Base-by-base conservation (phyloP, 2,113 vertebrate species). In the Chinchilla lanigera region DNA sequence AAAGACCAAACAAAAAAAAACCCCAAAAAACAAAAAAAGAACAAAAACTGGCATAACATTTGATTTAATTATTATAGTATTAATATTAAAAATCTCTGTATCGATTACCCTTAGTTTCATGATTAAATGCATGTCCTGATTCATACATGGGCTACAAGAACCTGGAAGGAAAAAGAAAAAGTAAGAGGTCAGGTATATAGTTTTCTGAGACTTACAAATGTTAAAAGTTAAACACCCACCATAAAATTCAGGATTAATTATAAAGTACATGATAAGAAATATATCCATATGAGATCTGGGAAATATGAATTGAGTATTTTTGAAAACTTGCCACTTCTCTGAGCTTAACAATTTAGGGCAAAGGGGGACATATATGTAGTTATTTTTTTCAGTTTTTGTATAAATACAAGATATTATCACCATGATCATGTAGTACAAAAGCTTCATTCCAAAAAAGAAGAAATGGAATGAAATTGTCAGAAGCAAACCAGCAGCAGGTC, bases 381-480 rank as follows among this genome's bases (percentile, higher is more conserved):
- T n/a, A 78, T 38, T 71, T 26, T 24, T 69, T 92, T 75, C 9
- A 5, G 38, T 38, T 88, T 1, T 69, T 75, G 50, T 71, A 82
- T 26, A 73, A 78, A 92, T 63, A 4, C 20, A 90, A 69, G 17
- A 24, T 77, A 87, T 69, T 86, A 54, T 47, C 24, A 71, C 2
- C 9, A 77, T 93, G 93, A 67, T 63, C 6, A 63, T 91, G 26
- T 78, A 73, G 33, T 33, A 14, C 56, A 85, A 91, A 95, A 17
- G 24, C 56, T 1, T 5, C 24, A 75, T 81, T 82, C 50, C 85
- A 89, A 91, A 58, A 52, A 56, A 33, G 44, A 91, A 95, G n/a
- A 90, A 80, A 77, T 13, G 81, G 85, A 92, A 78, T 35, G 60
- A 28, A 89, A 13, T 47, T 90, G 56, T 89, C 92, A 97, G 65